Conservation (phyloP, 1,140 invertebrate species). For the Brachionus rotundiformis region DNA sequence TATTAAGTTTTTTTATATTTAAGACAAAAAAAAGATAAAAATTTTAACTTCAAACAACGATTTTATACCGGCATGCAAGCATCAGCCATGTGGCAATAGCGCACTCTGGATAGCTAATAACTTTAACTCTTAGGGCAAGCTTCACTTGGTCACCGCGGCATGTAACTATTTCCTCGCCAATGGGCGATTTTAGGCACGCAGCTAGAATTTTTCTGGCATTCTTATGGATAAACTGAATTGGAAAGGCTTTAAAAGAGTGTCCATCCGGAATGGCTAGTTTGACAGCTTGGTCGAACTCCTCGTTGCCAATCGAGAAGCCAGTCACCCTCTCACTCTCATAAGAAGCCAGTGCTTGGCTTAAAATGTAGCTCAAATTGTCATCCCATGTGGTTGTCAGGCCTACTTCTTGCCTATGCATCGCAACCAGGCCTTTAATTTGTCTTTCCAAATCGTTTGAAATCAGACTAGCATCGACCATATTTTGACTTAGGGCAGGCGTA, state of each 20-base stretch:
- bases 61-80: slow-evolving; percentile 55
- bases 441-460: slow-evolving; percentile 62
- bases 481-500: slow-evolving; percentile 58
- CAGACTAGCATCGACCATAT: slow-evolving; percentile 55
- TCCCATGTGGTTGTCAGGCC: slow-evolving; percentile 63
- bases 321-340: slow-evolving; percentile 62
- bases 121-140: slow-evolving; percentile 59
- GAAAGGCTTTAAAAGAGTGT: slow-evolving; percentile 65
- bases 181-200: slow-evolving; percentile 58
- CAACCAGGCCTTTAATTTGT: slow-evolving; percentile 56
- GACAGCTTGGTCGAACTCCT: slow-evolving; percentile 64
- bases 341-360: slow-evolving; percentile 62
- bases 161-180: slow-evolving; percentile 63
- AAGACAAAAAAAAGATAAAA: neutral
- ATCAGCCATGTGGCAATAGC: slow-evolving; percentile 63
- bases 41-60: slow-evolving; percentile 11
- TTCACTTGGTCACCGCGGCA: slow-evolving; percentile 63
- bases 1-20: too few species aligned
- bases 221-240: slow-evolving; percentile 62
- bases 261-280: slow-evolving; percentile 62
- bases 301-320: slow-evolving; percentile 61
- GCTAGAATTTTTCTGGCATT: slow-evolving; percentile 61
- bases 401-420: slow-evolving; percentile 56
- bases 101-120: slow-evolving; percentile 62
- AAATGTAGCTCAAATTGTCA: slow-evolving; percentile 61